Evolutionary conservation across 2,797 vertebrate genomes (phyloP).

Genomic region (Bucorvus abyssinicus): DNA sequence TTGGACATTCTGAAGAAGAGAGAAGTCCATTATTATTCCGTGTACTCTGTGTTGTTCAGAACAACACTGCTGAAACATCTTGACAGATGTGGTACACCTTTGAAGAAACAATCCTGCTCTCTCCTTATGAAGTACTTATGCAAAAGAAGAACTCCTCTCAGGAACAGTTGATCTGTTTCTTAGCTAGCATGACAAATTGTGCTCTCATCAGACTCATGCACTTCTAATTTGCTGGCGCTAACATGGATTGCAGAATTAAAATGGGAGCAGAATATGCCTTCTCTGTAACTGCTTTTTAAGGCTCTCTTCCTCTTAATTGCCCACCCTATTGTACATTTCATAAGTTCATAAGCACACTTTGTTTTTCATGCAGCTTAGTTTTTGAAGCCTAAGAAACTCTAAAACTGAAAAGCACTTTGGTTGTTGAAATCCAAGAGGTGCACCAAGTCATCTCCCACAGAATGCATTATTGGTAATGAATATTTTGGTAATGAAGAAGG

Average conservation of each 20-base stretch:
- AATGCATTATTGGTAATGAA: background rate
- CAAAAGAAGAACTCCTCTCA: constrained; percentile 10
- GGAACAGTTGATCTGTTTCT: constrained; percentile 15
- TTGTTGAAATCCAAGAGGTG: background rate
- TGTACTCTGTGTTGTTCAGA: background rate
- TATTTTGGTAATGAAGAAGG: background rate
- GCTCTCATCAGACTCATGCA: background rate
- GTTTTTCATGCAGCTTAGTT: background rate
- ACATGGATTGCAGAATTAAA: background rate
- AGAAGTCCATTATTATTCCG: background rate
- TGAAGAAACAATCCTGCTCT: background rate
- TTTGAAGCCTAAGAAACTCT: background rate
- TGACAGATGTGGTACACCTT: background rate
- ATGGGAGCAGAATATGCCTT: background rate
- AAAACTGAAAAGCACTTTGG: constrained; percentile 4
- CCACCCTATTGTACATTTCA: background rate
- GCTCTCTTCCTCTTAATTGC: constrained; percentile 6
- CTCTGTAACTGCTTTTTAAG: background rate
- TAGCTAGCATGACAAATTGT: constrained; percentile 7
- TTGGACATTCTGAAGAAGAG: background rate
- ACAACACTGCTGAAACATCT: background rate
- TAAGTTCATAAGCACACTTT: constrained; percentile 13
- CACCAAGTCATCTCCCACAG: background rate
- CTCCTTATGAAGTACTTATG: background rate
- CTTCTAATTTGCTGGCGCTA: constrained; percentile 17